phyloP scores from a whole-genome alignment of 2,888 invertebrate species.

The Schizaphis graminum region DNA sequence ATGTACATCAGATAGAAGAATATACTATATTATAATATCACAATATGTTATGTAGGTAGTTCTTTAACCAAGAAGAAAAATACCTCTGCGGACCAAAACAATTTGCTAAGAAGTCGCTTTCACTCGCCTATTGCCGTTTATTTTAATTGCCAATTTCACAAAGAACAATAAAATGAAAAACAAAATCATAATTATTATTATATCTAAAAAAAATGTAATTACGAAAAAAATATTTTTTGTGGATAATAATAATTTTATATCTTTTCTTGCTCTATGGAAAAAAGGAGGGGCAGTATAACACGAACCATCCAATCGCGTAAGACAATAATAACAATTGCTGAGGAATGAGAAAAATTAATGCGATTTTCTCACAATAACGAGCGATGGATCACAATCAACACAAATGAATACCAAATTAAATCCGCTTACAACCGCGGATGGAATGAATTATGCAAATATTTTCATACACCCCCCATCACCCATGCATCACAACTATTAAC shows the following conservation, averaged over 20 bases:
- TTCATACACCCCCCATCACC: not conserved
- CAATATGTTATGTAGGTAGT: not conserved
- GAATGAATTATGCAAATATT: not conserved
- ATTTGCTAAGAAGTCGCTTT: conserved; percentile 56
- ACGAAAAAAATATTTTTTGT: not conserved
- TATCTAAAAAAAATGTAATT: conserved; percentile 29
- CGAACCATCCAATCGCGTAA: not conserved
- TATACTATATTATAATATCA: not conserved
- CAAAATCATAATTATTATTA: conserved; percentile 19
- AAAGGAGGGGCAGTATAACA: not conserved
- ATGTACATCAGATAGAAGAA: not conserved
- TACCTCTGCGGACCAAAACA: conserved; percentile 33
- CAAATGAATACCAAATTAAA: conserved; percentile 5
- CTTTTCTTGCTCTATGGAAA: not conserved
- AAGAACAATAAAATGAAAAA: conserved; percentile 45
- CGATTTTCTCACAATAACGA: not conserved
- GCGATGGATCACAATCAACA: not conserved
- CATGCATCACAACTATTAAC: not conserved
- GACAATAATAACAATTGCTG: not conserved
- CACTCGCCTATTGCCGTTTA: conserved; percentile 14
- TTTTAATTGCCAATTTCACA: conserved; percentile 51
- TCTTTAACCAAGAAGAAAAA: conserved; percentile 37
- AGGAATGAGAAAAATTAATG: conserved; percentile 22
- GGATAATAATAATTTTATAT: conserved; percentile 22
- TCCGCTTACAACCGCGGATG: not conserved